These are phyloP conservation scores for Philopotamus ludificatus DNA, from an alignment of 1,140 invertebrate genomes.

Conservation along the genomic window DNA sequence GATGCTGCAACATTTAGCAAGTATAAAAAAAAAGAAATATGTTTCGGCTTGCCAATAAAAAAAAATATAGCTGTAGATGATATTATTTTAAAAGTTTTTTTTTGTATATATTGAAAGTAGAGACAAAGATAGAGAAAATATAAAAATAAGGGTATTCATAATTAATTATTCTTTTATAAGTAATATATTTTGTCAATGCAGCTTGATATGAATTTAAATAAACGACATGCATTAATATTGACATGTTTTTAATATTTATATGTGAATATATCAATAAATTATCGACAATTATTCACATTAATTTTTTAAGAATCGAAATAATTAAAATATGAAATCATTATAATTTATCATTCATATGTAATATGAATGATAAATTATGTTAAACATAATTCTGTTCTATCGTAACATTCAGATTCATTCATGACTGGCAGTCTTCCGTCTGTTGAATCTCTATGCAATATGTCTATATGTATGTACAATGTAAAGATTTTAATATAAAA, in stretches of 20 bases:
- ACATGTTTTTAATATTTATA: slow-evolving; percentile 21
- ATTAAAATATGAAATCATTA: not conserved
- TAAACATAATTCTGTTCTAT: not conserved
- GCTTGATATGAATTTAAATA: slow-evolving; percentile 26
- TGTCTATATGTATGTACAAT: slow-evolving; percentile 11
- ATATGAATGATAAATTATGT: no score
- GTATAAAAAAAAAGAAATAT: not conserved
- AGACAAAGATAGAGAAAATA: slow-evolving; percentile 20
- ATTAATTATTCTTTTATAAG: slow-evolving; percentile 29
- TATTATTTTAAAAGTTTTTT: slow-evolving; percentile 33
- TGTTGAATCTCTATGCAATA: slow-evolving; percentile 21
- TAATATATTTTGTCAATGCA: slow-evolving; percentile 37
- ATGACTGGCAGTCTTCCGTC: slow-evolving; percentile 26
- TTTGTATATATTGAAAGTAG: slow-evolving; percentile 37
- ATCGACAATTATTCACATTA: slow-evolving; percentile 10
- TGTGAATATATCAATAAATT: slow-evolving; percentile 7
- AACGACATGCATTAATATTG: slow-evolving; percentile 4
- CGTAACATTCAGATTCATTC: slow-evolving; percentile 22
- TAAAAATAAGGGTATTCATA: slow-evolving; percentile 31
- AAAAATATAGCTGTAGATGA: slow-evolving; percentile 15
- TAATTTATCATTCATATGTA: not conserved
- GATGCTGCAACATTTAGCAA: not conserved
- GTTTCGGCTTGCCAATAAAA: slow-evolving; percentile 26
- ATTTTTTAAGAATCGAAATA: not conserved
- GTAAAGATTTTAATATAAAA: not conserved